These are phyloP conservation scores for Drosophila suzukii DNA, from an alignment of 1,140 invertebrate genomes.

Conservation along the genomic window DNA sequence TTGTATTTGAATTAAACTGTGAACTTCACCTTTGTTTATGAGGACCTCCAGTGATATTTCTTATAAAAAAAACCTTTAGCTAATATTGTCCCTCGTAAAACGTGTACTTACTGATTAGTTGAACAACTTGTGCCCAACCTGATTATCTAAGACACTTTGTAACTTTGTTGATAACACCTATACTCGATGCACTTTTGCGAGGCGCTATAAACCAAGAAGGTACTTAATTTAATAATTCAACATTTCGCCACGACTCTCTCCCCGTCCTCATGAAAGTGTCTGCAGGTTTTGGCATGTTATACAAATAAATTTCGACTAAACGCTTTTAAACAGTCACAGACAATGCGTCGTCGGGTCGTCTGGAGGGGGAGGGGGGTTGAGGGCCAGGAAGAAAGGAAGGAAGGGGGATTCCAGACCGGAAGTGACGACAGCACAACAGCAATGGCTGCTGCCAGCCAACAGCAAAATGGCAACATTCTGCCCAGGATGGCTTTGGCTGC, in stretches of 20 bases:
- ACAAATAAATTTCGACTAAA: conserved; percentile 73
- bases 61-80: too few species aligned
- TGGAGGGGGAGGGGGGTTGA: not conserved
- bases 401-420: conserved; percentile 38
- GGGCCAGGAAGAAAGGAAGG: not conserved
- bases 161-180: too few species aligned
- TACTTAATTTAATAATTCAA: conserved; percentile 70
- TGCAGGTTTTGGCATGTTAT: conserved; percentile 51
- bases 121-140: not conserved
- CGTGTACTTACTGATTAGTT: not conserved
- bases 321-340: conserved; percentile 67
- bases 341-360: conserved; percentile 32
- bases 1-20: too few species aligned
- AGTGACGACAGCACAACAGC: conserved; percentile 44
- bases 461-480: conserved; percentile 42
- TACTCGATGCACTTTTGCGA: too few species aligned
- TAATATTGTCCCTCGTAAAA: not conserved
- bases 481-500: conserved; percentile 39
- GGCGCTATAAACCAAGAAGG: conserved; percentile 4
- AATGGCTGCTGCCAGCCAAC: conserved; percentile 13
- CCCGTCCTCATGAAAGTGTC: conserved; percentile 8
- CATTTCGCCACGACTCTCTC: not conserved
- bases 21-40: too few species aligned
- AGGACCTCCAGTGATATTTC: too few species aligned
- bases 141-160: not conserved